Evolutionary conservation across 2,888 invertebrate genomes (phyloP), one percentile per base, ranked within the genome.

Genomic region (Helicoverpa assulta): DNA sequence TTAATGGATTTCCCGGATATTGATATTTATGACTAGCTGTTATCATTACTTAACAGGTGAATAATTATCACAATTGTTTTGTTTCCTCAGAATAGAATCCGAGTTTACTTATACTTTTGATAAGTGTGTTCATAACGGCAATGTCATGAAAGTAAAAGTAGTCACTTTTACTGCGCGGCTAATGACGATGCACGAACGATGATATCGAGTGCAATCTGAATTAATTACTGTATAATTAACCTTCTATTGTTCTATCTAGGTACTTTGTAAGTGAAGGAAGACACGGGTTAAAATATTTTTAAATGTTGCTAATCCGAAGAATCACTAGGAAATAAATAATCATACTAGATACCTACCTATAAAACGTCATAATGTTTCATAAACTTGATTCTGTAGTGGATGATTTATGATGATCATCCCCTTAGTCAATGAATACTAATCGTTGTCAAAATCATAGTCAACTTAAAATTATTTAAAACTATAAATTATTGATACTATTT

Each of bases 61-160:
- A 59, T 18, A 10, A 58, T 50, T 43, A 7, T 51, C 16, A 40
- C 40, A 14, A 40, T 40, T 40, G 4, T 40, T 40, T 40, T 3
- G 0, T 14, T 40, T 21, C 16, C 26, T 33, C 18, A 56, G 37
- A 51, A 71, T 63, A 33, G 26, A 57, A 26, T 63, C 50, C 21
- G 67, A 65, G 58, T 70, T 67, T 12, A 73, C 76, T 76, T 73
- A 53, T 63, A 55, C 72, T 73, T 73, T 81, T 71, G 69, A n/a
- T 63, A 55, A 57, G 65, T 67, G 56, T 73, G 61, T 64, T 58
- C 61, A 59, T 67, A 70, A 71, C 76, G 79, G 65, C 71, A 61
- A 62, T 64, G 67, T 67, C 55, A 80, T 76, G 84, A 89, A 89
- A 89, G 89, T 89, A 89, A 89, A 89, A 89, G 89, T 55, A 74